A percentile compares a stretch with the other conserved stretches of the same genome.
phyloP scores from a whole-genome alignment of 1,140 invertebrate genomes.

The Riptortus pedestris region DNA sequence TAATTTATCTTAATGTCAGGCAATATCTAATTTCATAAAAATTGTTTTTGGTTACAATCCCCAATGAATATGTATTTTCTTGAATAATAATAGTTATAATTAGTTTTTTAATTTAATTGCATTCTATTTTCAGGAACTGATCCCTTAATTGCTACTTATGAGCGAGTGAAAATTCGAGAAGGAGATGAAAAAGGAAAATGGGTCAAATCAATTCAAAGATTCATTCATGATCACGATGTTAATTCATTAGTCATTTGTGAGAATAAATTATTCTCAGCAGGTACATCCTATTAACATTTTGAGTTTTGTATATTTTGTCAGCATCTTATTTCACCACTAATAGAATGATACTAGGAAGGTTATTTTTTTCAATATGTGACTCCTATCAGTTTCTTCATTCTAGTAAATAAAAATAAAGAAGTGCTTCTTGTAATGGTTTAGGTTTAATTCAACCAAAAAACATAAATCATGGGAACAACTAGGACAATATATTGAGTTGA shows the following conservation, averaged over 20 bases:
- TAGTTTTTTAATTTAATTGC: background rate
- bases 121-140: slow-evolving; percentile 60
- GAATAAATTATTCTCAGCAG: slow-evolving; percentile 63
- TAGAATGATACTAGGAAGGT: background rate
- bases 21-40: no score
- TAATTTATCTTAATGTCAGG: no score
- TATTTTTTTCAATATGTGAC: background rate
- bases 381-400: background rate
- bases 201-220: slow-evolving; percentile 66
- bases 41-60: no score
- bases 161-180: slow-evolving; percentile 44
- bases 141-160: slow-evolving; percentile 60
- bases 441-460: no score
- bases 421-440: no score
- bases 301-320: background rate
- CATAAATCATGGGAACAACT: no score
- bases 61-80: no score
- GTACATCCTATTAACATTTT: slow-evolving; percentile 33
- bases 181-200: slow-evolving; percentile 43
- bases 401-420: background rate
- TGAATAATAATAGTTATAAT: background rate
- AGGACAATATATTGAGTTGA: no score
- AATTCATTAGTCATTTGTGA: slow-evolving; percentile 52
- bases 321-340: no score
- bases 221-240: slow-evolving; percentile 76